phyloP scores from a whole-genome alignment of 2,888 invertebrate genomes.

The Copidosoma aretas region DNA sequence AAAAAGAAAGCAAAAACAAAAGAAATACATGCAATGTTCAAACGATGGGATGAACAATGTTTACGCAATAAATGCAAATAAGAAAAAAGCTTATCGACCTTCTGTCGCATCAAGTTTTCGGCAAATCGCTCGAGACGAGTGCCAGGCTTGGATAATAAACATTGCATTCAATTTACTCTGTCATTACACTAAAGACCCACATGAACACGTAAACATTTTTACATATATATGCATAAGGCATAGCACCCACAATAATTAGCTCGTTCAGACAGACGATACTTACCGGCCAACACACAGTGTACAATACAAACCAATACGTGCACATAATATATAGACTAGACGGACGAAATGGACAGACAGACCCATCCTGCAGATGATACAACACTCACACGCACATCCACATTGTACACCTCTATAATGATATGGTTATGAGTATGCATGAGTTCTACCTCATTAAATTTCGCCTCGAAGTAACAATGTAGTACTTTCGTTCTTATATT shows the following conservation, averaged over 20 bases:
- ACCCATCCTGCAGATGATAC: too few species aligned
- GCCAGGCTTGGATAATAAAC: constrained; percentile 38
- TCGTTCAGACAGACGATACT: constrained; percentile 9
- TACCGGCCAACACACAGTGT: background rate
- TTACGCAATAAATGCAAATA: constrained; percentile 7
- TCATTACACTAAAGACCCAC: constrained; percentile 24
- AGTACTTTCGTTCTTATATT: constrained; percentile 40
- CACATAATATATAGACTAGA: constrained; percentile 1
- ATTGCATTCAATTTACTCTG: constrained; percentile 35
- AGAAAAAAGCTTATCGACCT: constrained; percentile 23
- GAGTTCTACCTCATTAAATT: constrained; percentile 41
- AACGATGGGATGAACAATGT: constrained; percentile 40
- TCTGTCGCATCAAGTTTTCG: constrained; percentile 32
- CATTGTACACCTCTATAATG: constrained; percentile 11
- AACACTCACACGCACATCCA: too few species aligned
- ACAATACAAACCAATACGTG: background rate
- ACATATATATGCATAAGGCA: background rate
- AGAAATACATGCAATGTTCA: constrained; percentile 31
- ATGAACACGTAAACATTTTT: background rate
- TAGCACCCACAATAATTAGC: background rate
- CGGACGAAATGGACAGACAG: background rate
- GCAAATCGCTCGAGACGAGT: constrained; percentile 38
- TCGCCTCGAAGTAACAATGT: constrained; percentile 43
- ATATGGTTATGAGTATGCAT: constrained; percentile 42
- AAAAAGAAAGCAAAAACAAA: constrained; percentile 28